These are phyloP conservation scores for Dipodomys merriami DNA, from an alignment of 2,113 vertebrate species.

Conservation along the genomic window DNA sequence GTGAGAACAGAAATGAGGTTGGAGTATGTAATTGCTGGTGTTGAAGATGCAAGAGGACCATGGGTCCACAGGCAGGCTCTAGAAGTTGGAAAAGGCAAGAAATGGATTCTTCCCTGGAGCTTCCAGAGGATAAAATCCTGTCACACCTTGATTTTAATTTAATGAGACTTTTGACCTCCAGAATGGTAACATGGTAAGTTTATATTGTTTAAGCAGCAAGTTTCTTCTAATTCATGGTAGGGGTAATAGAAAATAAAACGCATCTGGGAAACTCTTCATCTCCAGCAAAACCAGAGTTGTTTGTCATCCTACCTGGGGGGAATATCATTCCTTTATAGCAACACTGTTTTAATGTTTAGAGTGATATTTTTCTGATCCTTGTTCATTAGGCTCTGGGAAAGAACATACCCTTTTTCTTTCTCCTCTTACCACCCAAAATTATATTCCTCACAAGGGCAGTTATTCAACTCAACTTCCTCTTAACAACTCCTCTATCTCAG, in stretches of 20 bases:
- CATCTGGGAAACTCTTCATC: neutral
- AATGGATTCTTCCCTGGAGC: neutral
- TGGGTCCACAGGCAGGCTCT: neutral
- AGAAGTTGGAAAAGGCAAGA: neutral
- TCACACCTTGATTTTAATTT: neutral
- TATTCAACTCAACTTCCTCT: conserved; percentile 52
- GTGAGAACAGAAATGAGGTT: neutral
- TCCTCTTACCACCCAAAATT: conserved; percentile 36
- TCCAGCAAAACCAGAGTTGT: neutral
- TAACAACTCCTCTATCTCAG: neutral
- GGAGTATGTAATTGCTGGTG: neutral
- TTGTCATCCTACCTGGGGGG: neutral
- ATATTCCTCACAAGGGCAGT: neutral
- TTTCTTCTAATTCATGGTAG: neutral
- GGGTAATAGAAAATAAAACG: neutral
- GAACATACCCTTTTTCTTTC: neutral
- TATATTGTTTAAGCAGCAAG: neutral
- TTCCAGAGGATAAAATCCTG: neutral
- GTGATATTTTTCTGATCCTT: neutral
- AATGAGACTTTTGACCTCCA: conserved; percentile 3
- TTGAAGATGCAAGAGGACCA: neutral
- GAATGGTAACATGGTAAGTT: neutral
- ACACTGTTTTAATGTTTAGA: neutral
- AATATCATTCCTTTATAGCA: neutral
- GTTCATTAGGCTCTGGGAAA: neutral